phyloP scores from a whole-genome alignment of 2,888 invertebrate species.

The Microctonus brassicae region DNA sequence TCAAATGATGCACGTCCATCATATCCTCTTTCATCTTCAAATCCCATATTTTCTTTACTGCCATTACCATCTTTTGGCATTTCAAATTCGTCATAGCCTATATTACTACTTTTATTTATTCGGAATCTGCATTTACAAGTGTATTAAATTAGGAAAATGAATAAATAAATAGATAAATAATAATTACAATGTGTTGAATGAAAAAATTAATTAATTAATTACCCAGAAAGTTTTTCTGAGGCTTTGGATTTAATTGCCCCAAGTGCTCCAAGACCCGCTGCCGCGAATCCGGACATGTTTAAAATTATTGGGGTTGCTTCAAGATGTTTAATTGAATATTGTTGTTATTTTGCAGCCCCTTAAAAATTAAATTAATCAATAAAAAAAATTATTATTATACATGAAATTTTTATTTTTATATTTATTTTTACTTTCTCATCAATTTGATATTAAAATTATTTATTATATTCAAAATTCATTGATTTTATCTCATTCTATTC shows the following conservation, averaged over 20 bases:
- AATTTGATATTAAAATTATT: too few relatives aligned
- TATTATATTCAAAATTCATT: too few relatives aligned
- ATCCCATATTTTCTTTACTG: slow-evolving; percentile 68
- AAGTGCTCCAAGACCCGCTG: slow-evolving; percentile 67
- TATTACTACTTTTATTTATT: slow-evolving; percentile 47
- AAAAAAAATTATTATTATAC: background rate
- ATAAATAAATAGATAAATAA: background rate
- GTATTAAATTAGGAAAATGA: background rate
- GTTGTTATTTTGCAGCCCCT: slow-evolving; percentile 63
- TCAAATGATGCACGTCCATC: slow-evolving; percentile 70
- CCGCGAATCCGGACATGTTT: slow-evolving; percentile 68
- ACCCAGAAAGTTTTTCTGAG: slow-evolving; percentile 63
- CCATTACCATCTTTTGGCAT: slow-evolving; percentile 63
- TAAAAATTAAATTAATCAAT: too few relatives aligned
- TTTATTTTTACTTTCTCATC: too few relatives aligned
- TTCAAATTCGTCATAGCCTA: slow-evolving; percentile 72
- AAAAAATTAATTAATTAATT: slow-evolving; percentile 39
- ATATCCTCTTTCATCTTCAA: slow-evolving; percentile 63
- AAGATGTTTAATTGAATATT: slow-evolving; percentile 51
- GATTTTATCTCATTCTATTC: too few relatives aligned
- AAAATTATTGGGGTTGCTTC: slow-evolving; percentile 69
- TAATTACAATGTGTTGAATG: background rate
- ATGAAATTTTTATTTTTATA: too few relatives aligned
- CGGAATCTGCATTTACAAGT: slow-evolving; percentile 8
- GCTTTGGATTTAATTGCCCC: slow-evolving; percentile 64